Base-by-base conservation (phyloP, 2,888 invertebrate genomes). In the Euproctis similis region DNA sequence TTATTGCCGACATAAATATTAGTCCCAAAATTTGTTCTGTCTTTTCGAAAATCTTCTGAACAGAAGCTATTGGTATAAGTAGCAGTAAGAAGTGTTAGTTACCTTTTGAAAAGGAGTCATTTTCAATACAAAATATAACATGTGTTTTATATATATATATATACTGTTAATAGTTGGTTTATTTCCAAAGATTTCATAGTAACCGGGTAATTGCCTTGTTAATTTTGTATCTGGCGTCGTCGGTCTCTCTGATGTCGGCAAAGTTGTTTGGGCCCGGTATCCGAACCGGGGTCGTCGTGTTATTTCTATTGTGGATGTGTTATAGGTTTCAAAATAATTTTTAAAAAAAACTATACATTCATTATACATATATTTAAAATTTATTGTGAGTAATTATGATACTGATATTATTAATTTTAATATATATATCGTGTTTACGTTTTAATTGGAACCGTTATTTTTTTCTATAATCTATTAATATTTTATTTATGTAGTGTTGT, bases 161-260 rank as follows among this genome's bases (percentile, higher is more conserved):
- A n/a, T n/a, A n/a, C n/a, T n/a, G 66, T 63, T 60, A 47, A 34
- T 41, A 21, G 53, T 46, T 54, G 53, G 53, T 58, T 61, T 34
- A 39, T 30, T 50, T 57, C 48, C 49, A 63, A 57, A 57, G 54
- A 64, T 70, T 72, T 66, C 63, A 49, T 67, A 59, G 68, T 68
- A 73, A 71, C 56, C 53, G 60, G 58, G 71, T 78, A 72, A 81
- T 77, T 80, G 71, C 66, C 73, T 75, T 76, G 78, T 81, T 80
- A 77, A 77, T 77, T n/a, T 73, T 67, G 63, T 69, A 70, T 63
- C 63, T 59, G 53, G 51, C 46, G 63, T 59, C 77, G 77, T 59
- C 78, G 77, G 74, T 52, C 36, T 56, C 67, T 82, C 74, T 78
- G 75, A 81, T 68, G 45, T 57, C 54, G 50, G 54, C 59, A 40